Conservation (phyloP, 2,888 invertebrate genomes). For the Candidula unifasciata region DNA sequence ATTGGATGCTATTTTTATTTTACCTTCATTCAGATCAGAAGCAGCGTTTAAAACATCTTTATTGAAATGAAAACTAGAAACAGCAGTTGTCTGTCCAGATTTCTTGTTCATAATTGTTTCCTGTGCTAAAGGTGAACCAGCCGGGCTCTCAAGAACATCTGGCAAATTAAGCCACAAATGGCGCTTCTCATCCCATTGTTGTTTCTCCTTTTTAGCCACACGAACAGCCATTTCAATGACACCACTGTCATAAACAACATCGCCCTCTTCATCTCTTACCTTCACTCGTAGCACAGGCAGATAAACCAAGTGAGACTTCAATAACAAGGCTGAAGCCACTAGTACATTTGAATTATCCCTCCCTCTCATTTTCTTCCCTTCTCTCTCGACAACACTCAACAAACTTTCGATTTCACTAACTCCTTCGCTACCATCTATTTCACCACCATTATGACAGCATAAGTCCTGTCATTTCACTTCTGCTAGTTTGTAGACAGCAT, state of each 20-base stretch:
- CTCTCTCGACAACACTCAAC: slow-evolving; percentile 2
- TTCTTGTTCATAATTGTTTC: neutral
- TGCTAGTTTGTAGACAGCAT: slow-evolving; percentile 3
- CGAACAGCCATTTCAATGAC: neutral
- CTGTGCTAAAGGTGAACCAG: neutral
- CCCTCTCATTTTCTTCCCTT: neutral
- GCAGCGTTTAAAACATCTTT: too few relatives aligned
- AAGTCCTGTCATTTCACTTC: slow-evolving; percentile 16
- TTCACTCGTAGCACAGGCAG: neutral
- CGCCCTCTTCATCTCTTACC: neutral
- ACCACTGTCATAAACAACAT: neutral
- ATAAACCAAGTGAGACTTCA: neutral
- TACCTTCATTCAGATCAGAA: neutral
- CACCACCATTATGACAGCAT: neutral
- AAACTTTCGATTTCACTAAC: neutral
- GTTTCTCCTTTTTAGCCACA: slow-evolving; percentile 1
- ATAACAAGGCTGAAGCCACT: slow-evolving; percentile 32
- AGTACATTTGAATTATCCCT: neutral
- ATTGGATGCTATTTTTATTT: neutral
- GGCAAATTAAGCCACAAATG: neutral
- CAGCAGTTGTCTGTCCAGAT: too few relatives aligned
- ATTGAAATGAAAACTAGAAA: too few relatives aligned
- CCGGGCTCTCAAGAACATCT: neutral
- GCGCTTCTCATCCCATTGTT: neutral
- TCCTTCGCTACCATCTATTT: neutral